A percentile compares a stretch with the other conserved stretches of the same genome.
phyloP scores from a whole-genome alignment of 2,888 invertebrate species.

The Hemithea aestivaria region DNA sequence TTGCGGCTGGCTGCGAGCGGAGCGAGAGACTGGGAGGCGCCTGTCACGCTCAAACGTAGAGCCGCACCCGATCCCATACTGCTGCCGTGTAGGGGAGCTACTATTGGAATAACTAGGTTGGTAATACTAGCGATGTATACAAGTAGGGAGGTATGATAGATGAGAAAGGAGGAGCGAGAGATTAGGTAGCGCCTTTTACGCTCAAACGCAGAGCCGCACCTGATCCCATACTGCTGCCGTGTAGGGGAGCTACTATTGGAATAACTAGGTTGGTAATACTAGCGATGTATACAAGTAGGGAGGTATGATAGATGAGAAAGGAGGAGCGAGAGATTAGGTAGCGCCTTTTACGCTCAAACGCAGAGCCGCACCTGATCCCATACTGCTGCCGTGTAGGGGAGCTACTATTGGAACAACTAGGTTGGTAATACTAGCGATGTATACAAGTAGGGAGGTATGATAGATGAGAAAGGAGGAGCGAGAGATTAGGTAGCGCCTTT shows the following conservation, averaged over 20 bases:
- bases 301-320: too few relatives aligned
- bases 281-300: background rate
- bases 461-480: too few relatives aligned
- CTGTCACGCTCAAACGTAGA: constrained; percentile 86
- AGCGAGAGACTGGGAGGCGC: constrained; percentile 87
- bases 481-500: constrained; percentile 89
- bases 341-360: constrained; percentile 89
- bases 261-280: constrained; percentile 49
- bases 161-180: constrained; percentile 82
- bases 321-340: constrained; percentile 84
- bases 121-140: background rate
- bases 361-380: constrained; percentile 86
- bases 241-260: constrained; percentile 63
- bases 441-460: background rate
- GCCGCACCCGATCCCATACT: constrained; percentile 85
- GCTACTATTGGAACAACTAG: constrained; percentile 60
- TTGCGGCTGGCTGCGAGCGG: constrained; percentile 75
- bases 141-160: background rate
- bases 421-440: constrained; percentile 30
- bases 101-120: constrained; percentile 62
- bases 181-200: constrained; percentile 87
- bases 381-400: constrained; percentile 66
- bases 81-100: constrained; percentile 65
- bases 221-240: constrained; percentile 76
- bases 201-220: constrained; percentile 90